Percentiles rank a stretch among this genome's conserved stretches.
Evolutionary conservation across 2,888 invertebrate genomes (phyloP).

Genomic region (Ganaspis brasiliensis): DNA sequence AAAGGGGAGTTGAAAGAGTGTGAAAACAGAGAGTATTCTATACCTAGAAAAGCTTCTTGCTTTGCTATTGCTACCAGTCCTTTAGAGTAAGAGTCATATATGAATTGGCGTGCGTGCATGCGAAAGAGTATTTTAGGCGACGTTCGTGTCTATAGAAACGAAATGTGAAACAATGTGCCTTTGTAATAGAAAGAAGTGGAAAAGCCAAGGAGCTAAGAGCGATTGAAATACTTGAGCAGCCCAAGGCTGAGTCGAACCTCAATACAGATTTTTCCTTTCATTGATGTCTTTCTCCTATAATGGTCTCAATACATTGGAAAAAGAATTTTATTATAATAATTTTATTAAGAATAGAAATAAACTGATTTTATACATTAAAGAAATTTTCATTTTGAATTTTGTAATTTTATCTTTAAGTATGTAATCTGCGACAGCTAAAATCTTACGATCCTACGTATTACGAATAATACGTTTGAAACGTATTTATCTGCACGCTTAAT

Average conservation of each 20-base stretch:
- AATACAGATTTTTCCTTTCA: constrained; percentile 14
- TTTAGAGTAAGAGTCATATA: constrained; percentile 44
- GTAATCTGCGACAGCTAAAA: too few relatives aligned
- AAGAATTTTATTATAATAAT: constrained; percentile 5
- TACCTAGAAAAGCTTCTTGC: constrained; percentile 5
- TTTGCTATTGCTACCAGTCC: not conserved
- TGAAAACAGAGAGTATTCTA: not conserved
- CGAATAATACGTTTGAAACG: too few relatives aligned
- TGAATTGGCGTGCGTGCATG: constrained; percentile 30
- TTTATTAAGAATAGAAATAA: too few relatives aligned
- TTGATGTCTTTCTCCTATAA: not conserved
- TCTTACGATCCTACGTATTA: too few relatives aligned
- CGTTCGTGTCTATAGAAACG: constrained; percentile 62
- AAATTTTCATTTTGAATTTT: too few relatives aligned
- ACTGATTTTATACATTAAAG: too few relatives aligned
- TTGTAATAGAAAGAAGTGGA: constrained; percentile 69
- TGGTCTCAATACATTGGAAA: not conserved
- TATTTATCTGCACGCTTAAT: too few relatives aligned
- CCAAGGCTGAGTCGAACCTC: constrained; percentile 22
- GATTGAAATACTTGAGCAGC: constrained; percentile 72
- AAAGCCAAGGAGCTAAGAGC: constrained; percentile 73
- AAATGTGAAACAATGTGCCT: constrained; percentile 72
- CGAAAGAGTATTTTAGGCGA: constrained; percentile 64
- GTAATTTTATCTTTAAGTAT: too few relatives aligned
- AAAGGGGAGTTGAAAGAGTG: not conserved